Evolutionary conservation across 2,797 vertebrate species (phyloP), one percentile per base, ranked within the genome.

Genomic region (Astyanax mexicanus): DNA sequence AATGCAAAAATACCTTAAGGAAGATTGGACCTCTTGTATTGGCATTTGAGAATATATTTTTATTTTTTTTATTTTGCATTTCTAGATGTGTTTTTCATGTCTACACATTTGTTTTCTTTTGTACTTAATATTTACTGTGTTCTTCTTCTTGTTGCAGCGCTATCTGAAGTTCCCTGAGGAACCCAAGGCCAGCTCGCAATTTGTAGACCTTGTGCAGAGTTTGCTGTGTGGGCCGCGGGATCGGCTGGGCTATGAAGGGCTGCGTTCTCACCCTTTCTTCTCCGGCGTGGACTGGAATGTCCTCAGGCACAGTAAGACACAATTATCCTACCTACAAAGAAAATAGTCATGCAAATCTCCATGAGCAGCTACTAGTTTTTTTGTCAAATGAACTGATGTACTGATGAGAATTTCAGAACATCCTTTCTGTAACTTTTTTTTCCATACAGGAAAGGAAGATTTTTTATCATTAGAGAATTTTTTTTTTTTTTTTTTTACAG

Each of bases 211-310:
- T 82, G 90, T 99, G 83, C 95, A 95, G 85, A 93, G 95, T 83
- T 88, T 99, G 78, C 89, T 99, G 12, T 97, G 96, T 86, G 93
- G 92, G 77, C 92, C 92, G 60, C 93, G 88, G 81, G 95, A 98
- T 80, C 92, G 98, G 13, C 86, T 99, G 73, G 94, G 87, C 80
- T 98, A 92, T 74, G 94, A 99, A 83, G 94, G 91, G 77, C 94
- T 99, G 71, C 95, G 93, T 80, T 98, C 96, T 83, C 98, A 99
- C 86, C 84, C 95, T 1, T 99, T 99, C 89, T 99, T 99, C 88
- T 92, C 94, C 49, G 92, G 77, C 51, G 84, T 94, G 0, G 94
- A 98, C 88, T 99, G 97, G 98, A 94, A 89, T 80, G 87, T 91
- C 86, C 92, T 99, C 62, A 92, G 90, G 87, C 93, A 95, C 81